These are phyloP conservation scores for Synanceia verrucosa DNA, from an alignment of 2,797 vertebrate species.

Conservation along the genomic window DNA sequence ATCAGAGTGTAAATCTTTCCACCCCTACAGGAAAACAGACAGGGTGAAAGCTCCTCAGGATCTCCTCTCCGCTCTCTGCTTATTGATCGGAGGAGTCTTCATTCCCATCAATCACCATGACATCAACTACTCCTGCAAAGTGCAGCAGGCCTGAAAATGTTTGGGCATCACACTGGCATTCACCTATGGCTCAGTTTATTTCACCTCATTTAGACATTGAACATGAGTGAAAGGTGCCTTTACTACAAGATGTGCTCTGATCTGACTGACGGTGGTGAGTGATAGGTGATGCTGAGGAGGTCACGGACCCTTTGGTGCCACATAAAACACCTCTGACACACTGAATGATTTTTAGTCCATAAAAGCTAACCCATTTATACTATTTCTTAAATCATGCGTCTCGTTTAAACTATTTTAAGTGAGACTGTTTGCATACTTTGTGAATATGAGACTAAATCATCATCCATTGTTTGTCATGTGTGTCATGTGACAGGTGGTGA, in stretches of 20 bases:
- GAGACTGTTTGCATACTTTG: background rate
- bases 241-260: background rate
- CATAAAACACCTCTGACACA: background rate
- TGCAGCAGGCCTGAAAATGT: slow-evolving; percentile 15
- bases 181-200: slow-evolving; percentile 15
- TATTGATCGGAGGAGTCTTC: slow-evolving; percentile 64
- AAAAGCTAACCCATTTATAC: background rate
- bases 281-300: slow-evolving; percentile 27
- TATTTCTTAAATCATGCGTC: background rate
- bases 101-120: slow-evolving; percentile 55
- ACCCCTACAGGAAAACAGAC: slow-evolving; percentile 47
- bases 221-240: background rate
- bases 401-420: background rate
- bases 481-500: background rate
- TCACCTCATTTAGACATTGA: background rate
- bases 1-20: slow-evolving; percentile 57
- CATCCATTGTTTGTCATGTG: background rate
- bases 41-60: slow-evolving; percentile 43
- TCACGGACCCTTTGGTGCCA: slow-evolving; percentile 10
- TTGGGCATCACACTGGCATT: slow-evolving; percentile 13
- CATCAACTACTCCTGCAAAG: slow-evolving; percentile 32
- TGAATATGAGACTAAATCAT: background rate
- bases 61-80: slow-evolving; percentile 28
- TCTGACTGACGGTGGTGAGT: slow-evolving; percentile 18
- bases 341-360: background rate